A percentile compares a stretch with the other conserved stretches of the same genome.
These are phyloP conservation scores for Chaetophractus vellerosus DNA, from an alignment of 2,797 vertebrate genomes.

Conservation along the genomic window DNA sequence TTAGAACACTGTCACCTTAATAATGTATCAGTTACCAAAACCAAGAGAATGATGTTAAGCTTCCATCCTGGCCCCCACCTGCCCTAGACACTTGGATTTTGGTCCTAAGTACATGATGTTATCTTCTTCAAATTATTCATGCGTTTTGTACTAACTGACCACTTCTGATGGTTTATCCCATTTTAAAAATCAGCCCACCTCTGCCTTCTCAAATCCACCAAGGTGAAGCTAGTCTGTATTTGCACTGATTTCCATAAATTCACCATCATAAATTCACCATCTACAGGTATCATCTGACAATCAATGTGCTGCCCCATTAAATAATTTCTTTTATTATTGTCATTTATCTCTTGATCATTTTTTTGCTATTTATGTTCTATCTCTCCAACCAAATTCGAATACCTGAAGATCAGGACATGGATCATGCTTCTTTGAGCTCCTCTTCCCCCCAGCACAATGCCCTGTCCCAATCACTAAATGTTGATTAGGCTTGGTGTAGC, in stretches of 20 bases:
- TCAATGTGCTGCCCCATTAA: background rate
- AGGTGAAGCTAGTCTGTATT: background rate
- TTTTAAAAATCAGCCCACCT: background rate
- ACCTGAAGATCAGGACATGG: background rate
- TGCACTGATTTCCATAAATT: conserved; percentile 15
- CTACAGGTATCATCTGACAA: conserved; percentile 14
- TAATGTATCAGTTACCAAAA: conserved; percentile 6
- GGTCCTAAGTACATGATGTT: background rate
- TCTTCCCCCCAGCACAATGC: background rate
- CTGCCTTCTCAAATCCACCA: conserved; percentile 22
- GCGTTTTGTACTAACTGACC: conserved; percentile 1
- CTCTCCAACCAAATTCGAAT: conserved; percentile 33
- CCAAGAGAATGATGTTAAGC: background rate
- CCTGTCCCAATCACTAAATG: background rate
- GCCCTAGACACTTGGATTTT: background rate
- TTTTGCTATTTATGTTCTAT: background rate
- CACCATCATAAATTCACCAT: background rate
- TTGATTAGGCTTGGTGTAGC: background rate
- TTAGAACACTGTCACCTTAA: background rate
- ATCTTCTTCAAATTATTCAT: conserved; percentile 6
- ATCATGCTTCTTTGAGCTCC: background rate
- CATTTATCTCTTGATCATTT: conserved; percentile 39
- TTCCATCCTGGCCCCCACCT: background rate
- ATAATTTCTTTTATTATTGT: conserved; percentile 36
- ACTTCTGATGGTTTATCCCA: background rate